A percentile compares a stretch with the other conserved stretches of the same genome.
These are phyloP conservation scores for Syngnathus acus DNA, from an alignment of 2,797 vertebrate genomes.

Conservation along the genomic window DNA sequence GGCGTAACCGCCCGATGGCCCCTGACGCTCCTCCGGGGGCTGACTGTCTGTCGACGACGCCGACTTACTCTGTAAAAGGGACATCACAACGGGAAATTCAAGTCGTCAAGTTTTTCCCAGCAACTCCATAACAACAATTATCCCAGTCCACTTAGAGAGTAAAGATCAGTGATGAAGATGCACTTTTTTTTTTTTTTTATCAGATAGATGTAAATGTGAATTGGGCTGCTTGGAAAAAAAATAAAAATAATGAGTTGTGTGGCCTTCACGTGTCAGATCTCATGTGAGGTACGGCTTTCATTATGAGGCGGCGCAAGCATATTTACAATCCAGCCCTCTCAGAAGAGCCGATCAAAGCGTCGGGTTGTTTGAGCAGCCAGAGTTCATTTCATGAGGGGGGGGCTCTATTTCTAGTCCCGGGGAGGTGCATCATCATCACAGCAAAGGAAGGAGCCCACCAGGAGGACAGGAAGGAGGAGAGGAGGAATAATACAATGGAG, in stretches of 20 bases:
- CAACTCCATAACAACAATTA: too few relatives aligned
- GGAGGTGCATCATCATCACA: slow-evolving; percentile 37
- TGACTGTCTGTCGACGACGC: slow-evolving; percentile 78
- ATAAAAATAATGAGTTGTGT: slow-evolving; percentile 11
- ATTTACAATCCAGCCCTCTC: slow-evolving; percentile 43
- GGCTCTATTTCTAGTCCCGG: slow-evolving; percentile 7
- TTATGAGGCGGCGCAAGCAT: slow-evolving; percentile 48
- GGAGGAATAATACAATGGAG: slow-evolving; percentile 49
- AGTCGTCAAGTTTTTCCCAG: not conserved
- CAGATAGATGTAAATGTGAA: too few relatives aligned
- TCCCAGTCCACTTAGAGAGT: too few relatives aligned
- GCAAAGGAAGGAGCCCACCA: slow-evolving; percentile 46
- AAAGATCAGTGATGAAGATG: too few relatives aligned
- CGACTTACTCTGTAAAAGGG: slow-evolving; percentile 68
- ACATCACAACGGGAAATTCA: slow-evolving; percentile 10
- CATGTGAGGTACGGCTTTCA: slow-evolving; percentile 58
- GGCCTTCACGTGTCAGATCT: slow-evolving; percentile 36
- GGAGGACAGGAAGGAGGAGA: slow-evolving; percentile 48
- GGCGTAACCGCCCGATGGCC: slow-evolving; percentile 59
- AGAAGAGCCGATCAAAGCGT: slow-evolving; percentile 40
- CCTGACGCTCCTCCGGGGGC: slow-evolving; percentile 62
- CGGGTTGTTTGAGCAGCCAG: slow-evolving; percentile 40
- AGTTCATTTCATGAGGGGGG: slow-evolving; percentile 28
- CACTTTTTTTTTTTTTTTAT: too few relatives aligned
- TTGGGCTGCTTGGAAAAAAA: too few relatives aligned